A percentile compares a stretch with the other conserved stretches of the same genome.
Conservation (phyloP, 2,113 vertebrate species). For the Silurus glanis region DNA sequence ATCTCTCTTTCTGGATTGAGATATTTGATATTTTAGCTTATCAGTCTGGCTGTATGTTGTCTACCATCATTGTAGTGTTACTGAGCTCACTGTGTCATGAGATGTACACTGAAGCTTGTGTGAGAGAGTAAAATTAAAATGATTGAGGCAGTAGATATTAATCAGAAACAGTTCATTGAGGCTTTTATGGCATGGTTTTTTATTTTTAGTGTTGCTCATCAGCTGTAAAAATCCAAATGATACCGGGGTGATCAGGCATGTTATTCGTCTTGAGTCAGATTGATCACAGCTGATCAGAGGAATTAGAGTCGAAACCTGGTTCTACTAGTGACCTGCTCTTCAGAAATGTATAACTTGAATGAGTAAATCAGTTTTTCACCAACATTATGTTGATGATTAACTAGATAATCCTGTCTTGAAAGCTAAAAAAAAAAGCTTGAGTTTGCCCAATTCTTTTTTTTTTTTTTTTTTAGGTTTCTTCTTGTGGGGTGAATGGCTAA, state of each 20-base stretch:
- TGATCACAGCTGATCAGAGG: neutral
- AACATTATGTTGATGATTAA: neutral
- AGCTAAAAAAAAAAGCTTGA: too few relatives aligned
- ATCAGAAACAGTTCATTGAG: neutral
- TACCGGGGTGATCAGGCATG: neutral
- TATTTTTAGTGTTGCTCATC: neutral
- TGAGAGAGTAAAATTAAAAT: neutral
- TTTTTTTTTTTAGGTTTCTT: slow-evolving; percentile 9
- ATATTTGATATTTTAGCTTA: neutral
- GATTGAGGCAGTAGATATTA: neutral
- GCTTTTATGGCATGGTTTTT: neutral
- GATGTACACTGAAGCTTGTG: neutral
- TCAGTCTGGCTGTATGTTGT: neutral
- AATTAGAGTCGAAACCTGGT: neutral
- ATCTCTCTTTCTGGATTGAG: neutral
- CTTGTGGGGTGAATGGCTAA: slow-evolving; percentile 24
- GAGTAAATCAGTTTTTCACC: neutral
- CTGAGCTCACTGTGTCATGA: neutral
- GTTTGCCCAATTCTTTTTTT: neutral
- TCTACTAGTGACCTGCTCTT: neutral
- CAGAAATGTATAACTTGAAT: neutral
- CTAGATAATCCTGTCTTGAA: neutral
- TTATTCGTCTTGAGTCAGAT: neutral
- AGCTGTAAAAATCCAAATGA: neutral
- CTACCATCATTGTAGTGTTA: neutral